Evolutionary conservation across 2,888 invertebrate species (phyloP).

Genomic region (Tenthredo amoena): DNA sequence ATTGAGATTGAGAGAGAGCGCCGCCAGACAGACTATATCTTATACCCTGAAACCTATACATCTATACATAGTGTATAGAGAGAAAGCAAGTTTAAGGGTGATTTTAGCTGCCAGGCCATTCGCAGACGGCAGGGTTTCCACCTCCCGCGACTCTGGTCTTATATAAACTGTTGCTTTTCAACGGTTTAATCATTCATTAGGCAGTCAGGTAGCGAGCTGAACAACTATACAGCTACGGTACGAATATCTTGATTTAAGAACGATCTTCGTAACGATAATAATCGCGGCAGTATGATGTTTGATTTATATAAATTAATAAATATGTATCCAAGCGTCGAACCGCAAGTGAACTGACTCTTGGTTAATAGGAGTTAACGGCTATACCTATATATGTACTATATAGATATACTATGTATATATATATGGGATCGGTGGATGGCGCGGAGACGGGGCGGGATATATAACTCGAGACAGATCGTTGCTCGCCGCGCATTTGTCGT

Average conservation of each 20-base stretch:
- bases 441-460: background rate
- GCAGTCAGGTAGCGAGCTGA: too few species aligned
- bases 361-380: background rate
- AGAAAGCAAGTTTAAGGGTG: constrained; percentile 45
- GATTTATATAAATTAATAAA: background rate
- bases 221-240: background rate
- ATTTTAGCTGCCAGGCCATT: constrained; percentile 45
- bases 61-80: background rate
- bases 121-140: constrained; percentile 6
- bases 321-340: background rate
- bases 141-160: background rate
- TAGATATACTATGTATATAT: too few species aligned
- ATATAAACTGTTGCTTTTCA: constrained; percentile 37
- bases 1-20: constrained; percentile 50
- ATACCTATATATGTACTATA: too few species aligned
- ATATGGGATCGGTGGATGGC: background rate
- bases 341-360: background rate
- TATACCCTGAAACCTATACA: background rate
- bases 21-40: constrained; percentile 57
- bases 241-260: too few species aligned
- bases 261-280: too few species aligned
- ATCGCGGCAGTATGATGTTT: too few species aligned
- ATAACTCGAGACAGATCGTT: constrained; percentile 43
- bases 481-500: constrained; percentile 47
- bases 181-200: constrained; percentile 32